Base-by-base conservation (phyloP, 2,888 invertebrate genomes). In the Microplitis manilae region DNA sequence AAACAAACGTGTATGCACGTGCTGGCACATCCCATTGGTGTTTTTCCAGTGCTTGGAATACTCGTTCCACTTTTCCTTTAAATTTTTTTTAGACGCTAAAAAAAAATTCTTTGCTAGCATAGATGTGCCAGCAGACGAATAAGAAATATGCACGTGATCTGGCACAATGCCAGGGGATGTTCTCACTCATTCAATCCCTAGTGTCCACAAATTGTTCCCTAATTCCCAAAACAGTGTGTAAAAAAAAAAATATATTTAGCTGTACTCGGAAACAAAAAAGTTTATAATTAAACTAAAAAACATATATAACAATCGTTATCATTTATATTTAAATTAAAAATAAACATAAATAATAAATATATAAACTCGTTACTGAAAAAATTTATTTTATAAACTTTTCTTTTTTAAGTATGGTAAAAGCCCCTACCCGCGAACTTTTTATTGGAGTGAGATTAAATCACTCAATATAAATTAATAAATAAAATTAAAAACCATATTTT, bases 111-210 rank as follows among this genome's bases (percentile, higher is more conserved):
- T 38, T 62, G 39, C 68, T 30, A 40, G 64, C 61, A 73, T 77
- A 38, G 76, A 75, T 68, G 80, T 77, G 75, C 71, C 62, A 40
- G 75, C 64, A 74, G 64, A 62, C 65, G 71, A 39, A 61, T 70
- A 74, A 77, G 60, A 69, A 74, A 67, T 64, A 38, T 15, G 59
- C 65, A 65, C 82, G 81, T 82, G 82, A 81, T 81, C 74, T 77
- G 82, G 82, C 80, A 74, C 41, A 65, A 15, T 76, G 78, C 82
- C 82, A 81, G 79, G 68, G 77, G 20, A 69, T 73, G 38, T 68
- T 70, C 72, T 72, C 61, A n/a, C 60, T 68, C 41, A 39, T 39
- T 38, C 73, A 61, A 68, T 77, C 68, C 20, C 39, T 38, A 39
- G 50, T 73, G 73, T 68, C 73, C 77, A 41, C 77, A 77, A 77